These are phyloP conservation scores for Drosophila suzukii DNA, from an alignment of 1,140 invertebrate genomes.

Conservation along the genomic window DNA sequence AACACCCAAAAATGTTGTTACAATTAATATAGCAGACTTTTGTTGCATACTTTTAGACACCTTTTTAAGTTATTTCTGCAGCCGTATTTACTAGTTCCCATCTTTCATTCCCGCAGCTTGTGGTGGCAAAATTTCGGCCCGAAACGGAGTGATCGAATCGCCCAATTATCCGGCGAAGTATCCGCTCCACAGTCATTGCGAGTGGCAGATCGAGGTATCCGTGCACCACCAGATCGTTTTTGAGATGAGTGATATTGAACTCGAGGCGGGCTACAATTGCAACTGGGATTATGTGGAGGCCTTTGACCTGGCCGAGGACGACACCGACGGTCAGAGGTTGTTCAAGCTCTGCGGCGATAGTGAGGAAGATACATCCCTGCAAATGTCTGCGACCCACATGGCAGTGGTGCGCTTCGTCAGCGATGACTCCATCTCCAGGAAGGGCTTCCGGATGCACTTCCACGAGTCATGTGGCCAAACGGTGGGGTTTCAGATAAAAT, in stretches of 20 bases:
- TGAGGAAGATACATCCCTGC: rapidly evolving
- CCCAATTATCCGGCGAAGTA: conserved; percentile 92
- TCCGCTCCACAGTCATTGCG: conserved; percentile 88
- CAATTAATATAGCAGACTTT: too few species aligned
- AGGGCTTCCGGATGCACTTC: conserved; percentile 65
- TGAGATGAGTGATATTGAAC: conserved; percentile 86
- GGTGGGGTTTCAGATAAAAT: conserved; percentile 78
- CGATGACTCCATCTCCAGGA: conserved; percentile 42
- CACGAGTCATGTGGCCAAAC: conserved; percentile 88
- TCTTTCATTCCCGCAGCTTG: conserved; percentile 38
- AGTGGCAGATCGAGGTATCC: conserved; percentile 90
- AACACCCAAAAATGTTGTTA: too few species aligned
- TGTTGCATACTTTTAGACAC: too few species aligned
- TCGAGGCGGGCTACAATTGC: conserved; percentile 86
- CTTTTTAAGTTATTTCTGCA: neutral
- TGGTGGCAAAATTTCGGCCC: conserved; percentile 53
- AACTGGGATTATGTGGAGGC: conserved; percentile 86
- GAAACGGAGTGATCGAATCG: conserved; percentile 62
- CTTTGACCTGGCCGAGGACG: conserved; percentile 50
- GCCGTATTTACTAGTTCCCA: neutral
- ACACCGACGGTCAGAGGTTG: conserved; percentile 35
- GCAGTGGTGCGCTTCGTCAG: conserved; percentile 65
- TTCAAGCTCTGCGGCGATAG: conserved; percentile 47
- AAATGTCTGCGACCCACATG: conserved; percentile 39
- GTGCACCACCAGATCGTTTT: conserved; percentile 86